Evolutionary conservation across 2,113 vertebrate genomes (phyloP).

Genomic region (Oryzias javanicus): DNA sequence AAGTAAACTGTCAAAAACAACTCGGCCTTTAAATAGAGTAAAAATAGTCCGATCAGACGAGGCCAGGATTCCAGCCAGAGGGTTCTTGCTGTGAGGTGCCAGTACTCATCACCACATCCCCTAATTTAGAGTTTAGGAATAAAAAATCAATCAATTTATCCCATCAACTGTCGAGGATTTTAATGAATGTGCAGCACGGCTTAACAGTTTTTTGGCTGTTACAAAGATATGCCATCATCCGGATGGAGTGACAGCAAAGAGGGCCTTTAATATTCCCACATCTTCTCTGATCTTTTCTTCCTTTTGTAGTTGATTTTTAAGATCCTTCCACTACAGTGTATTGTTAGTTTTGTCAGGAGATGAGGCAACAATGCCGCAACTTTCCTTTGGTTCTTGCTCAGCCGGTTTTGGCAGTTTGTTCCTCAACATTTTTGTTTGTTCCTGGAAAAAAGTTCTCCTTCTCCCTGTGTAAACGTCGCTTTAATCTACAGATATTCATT

Average conservation of each 20-base stretch:
- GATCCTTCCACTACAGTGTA: slow-evolving; percentile 26
- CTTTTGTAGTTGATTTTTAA: slow-evolving; percentile 45
- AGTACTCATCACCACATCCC: no score
- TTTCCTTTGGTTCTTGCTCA: slow-evolving; percentile 12
- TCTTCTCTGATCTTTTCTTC: slow-evolving; percentile 37
- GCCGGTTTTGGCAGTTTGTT: slow-evolving; percentile 3
- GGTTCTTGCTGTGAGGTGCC: no score
- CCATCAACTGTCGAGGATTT: slow-evolving; percentile 6
- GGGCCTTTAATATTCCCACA: slow-evolving; percentile 34
- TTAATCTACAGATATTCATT: no score
- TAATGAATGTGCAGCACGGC: slow-evolving; percentile 1
- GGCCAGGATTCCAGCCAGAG: no score
- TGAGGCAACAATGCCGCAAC: slow-evolving; percentile 50
- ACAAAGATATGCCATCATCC: slow-evolving; percentile 45
- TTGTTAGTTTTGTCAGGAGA: slow-evolving; percentile 37
- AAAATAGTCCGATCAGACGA: no score
- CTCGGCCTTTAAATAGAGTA: no score
- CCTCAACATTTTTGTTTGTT: slow-evolving; percentile 4
- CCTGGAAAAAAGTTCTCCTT: not conserved
- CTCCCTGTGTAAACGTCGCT: not conserved
- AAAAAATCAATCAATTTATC: not conserved
- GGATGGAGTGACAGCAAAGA: slow-evolving; percentile 39
- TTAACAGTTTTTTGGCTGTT: slow-evolving; percentile 34
- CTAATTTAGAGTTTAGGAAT: no score
- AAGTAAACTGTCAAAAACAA: no score